Evolutionary conservation across 2,113 vertebrate genomes (phyloP).

Genomic region (Pteropus alecto): DNA sequence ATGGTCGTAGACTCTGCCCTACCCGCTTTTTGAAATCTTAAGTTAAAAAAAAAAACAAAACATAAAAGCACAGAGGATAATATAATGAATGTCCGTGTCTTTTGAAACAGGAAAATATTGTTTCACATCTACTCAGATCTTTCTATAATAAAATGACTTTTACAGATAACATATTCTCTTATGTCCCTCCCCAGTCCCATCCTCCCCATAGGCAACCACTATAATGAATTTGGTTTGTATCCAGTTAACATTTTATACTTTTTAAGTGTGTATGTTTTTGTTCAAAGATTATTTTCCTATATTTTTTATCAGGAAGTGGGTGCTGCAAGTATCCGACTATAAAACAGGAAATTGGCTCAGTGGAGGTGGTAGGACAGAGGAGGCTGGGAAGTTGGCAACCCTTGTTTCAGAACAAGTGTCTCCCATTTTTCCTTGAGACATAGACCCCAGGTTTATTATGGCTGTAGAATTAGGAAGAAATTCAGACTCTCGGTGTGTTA

Average conservation of each 20-base stretch:
- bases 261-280: background rate
- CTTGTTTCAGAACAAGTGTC: background rate
- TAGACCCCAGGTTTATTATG: background rate
- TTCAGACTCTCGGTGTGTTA: background rate
- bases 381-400: background rate
- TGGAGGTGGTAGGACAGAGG: background rate
- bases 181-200: background rate
- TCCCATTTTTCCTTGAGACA: background rate
- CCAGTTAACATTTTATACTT: background rate
- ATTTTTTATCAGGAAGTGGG: background rate
- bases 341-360: background rate
- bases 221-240: background rate
- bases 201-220: background rate
- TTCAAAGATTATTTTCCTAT: background rate
- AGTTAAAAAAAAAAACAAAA: background rate
- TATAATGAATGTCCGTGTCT: background rate
- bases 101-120: background rate
- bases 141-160: background rate
- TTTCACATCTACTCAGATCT: background rate
- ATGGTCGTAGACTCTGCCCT: background rate
- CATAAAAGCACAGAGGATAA: background rate
- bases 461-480: background rate
- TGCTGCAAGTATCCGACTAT: background rate
- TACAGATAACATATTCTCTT: background rate
- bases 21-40: background rate